These are phyloP conservation scores for Poeciliopsis turneri DNA, from an alignment of 2,797 vertebrate genomes.

Conservation along the genomic window DNA sequence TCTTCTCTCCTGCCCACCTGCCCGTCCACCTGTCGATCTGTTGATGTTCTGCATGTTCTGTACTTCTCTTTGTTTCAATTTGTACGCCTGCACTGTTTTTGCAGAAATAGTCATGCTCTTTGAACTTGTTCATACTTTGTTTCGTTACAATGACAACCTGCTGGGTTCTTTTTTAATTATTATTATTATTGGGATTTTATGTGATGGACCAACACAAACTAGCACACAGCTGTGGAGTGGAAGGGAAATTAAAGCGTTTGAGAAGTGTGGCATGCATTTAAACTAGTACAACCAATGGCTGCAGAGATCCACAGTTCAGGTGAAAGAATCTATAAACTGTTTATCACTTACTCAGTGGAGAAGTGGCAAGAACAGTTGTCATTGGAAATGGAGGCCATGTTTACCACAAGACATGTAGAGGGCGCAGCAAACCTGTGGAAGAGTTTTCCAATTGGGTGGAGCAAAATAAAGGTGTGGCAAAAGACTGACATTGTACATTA, in stretches of 20 bases:
- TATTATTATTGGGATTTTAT: neutral
- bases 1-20: constrained; percentile 61
- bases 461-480: neutral
- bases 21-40: constrained; percentile 43
- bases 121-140: neutral
- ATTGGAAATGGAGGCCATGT: neutral
- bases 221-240: neutral
- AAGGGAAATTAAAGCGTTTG: neutral
- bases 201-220: neutral
- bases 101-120: neutral
- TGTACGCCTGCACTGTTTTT: constrained; percentile 11
- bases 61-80: constrained; percentile 17
- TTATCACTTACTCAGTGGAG: neutral
- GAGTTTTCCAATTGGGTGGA: neutral
- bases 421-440: neutral
- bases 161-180: neutral
- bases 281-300: neutral
- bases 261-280: neutral
- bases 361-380: neutral
- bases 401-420: neutral
- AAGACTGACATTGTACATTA: neutral
- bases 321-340: neutral
- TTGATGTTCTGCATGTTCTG: constrained; percentile 50
- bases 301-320: neutral
- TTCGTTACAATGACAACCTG: neutral